Conservation (phyloP, 2,113 vertebrate species). For the Engystomops pustulosus region DNA sequence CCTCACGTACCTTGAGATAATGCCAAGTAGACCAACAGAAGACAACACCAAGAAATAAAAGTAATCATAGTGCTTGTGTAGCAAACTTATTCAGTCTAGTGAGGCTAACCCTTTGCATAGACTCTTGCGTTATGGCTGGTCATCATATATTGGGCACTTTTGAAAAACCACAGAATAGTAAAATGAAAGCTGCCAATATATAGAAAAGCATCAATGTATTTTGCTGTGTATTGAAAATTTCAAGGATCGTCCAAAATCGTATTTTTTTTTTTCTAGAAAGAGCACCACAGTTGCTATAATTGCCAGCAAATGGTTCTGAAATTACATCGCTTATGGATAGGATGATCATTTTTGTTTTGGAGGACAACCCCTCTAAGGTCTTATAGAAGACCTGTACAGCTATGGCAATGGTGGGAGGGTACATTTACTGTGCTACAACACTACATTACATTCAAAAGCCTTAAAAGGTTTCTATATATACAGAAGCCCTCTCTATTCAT, state of each 20-base stretch:
- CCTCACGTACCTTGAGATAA: conserved; percentile 17
- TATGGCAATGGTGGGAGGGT: background rate
- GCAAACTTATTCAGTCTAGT: background rate
- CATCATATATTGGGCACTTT: background rate
- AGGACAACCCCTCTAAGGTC: background rate
- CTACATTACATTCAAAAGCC: background rate
- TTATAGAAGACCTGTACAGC: background rate
- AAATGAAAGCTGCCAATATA: background rate
- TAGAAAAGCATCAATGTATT: background rate
- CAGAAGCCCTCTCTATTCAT: background rate
- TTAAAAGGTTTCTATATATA: background rate
- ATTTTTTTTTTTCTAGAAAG: background rate
- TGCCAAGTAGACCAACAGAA: background rate
- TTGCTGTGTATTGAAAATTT: background rate
- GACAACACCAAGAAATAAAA: conserved; percentile 7
- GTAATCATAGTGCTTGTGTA: background rate
- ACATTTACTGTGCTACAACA: background rate
- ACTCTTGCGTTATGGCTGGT: too few relatives aligned
- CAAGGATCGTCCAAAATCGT: background rate
- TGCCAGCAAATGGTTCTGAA: too few relatives aligned
- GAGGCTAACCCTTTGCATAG: too few relatives aligned
- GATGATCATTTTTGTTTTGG: background rate
- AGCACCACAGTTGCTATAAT: background rate
- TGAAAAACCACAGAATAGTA: background rate
- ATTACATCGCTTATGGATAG: background rate